Percentiles rank a stretch among this genome's conserved stretches.
Conservation (phyloP, 2,113 vertebrate genomes). For the Saimiri boliviensis region DNA sequence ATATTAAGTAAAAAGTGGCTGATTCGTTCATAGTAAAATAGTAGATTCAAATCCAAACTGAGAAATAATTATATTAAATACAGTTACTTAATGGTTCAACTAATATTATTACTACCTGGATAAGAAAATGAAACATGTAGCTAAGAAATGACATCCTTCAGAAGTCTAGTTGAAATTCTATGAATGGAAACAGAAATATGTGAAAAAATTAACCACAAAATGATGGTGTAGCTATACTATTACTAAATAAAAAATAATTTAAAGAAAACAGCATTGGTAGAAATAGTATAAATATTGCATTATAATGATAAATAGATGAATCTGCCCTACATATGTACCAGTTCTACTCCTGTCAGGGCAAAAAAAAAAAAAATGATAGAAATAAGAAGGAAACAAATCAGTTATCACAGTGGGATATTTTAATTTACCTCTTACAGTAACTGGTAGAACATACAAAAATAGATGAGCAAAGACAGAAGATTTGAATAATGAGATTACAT, state of each 20-base stretch:
- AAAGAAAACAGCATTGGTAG: neutral
- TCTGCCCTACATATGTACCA: neutral
- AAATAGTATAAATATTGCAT: neutral
- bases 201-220: neutral
- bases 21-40: neutral
- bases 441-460: neutral
- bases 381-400: neutral
- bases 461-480: neutral
- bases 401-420: neutral
- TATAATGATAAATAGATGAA: neutral
- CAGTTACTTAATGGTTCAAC: neutral
- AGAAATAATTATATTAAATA: neutral
- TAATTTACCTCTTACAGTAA: neutral
- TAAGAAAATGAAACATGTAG: neutral
- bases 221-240: neutral
- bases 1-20: neutral
- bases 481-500: neutral
- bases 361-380: neutral
- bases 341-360: neutral
- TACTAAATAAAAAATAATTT: neutral
- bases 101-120: neutral
- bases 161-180: neutral
- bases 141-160: neutral
- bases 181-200: neutral
- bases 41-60: neutral